A percentile compares a stretch with the other conserved stretches of the same genome.
These are phyloP conservation scores for Patiria pectinifera DNA, from an alignment of 53 echinoderm and acorn worm species.

Conservation along the genomic window DNA sequence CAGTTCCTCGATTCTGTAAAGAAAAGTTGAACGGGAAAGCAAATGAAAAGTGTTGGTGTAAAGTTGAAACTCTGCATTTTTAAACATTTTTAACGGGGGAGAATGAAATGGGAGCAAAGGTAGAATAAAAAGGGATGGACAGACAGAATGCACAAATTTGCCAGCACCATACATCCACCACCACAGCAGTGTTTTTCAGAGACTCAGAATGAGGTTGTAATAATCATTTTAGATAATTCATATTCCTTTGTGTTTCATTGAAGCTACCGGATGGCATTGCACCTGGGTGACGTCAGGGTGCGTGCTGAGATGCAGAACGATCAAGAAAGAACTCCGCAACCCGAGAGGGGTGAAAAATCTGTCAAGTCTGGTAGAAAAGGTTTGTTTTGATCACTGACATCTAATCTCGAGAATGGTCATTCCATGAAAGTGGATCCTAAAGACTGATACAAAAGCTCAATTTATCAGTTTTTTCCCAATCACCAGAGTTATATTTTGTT, in stretches of 20 bases:
- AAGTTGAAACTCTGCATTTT: background rate
- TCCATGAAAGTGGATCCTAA: background rate
- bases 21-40: too few species aligned
- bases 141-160: too few species aligned
- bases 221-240: too few species aligned
- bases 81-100: background rate
- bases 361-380: conserved; percentile 31
- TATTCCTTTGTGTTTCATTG: background rate
- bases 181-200: too few species aligned
- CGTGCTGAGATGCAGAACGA: conserved; percentile 73
- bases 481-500: background rate
- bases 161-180: too few species aligned
- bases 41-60: too few species aligned
- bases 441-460: background rate
- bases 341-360: conserved; percentile 11
- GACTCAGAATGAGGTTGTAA: too few species aligned
- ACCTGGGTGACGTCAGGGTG: conserved; percentile 89
- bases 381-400: background rate
- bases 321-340: background rate
- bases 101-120: too few species aligned
- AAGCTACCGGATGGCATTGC: conserved; percentile 83
- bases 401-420: background rate
- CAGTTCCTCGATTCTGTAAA: too few species aligned
- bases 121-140: too few species aligned
- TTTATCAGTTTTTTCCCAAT: background rate